Evolutionary conservation across 2,888 invertebrate genomes (phyloP).

Genomic region (Zootermopsis nevadensis): DNA sequence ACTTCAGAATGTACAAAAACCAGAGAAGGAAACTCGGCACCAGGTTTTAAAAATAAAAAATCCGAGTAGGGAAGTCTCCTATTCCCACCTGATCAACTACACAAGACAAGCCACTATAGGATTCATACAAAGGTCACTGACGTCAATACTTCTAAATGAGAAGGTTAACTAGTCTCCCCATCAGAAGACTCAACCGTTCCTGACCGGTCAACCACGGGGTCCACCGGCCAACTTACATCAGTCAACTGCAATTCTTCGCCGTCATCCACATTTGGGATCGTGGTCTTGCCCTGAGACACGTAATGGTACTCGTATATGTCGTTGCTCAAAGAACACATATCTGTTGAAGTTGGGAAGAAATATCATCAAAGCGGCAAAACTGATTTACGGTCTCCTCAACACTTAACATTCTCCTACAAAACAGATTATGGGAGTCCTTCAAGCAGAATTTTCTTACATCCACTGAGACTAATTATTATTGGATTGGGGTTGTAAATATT

Average conservation of each 20-base stretch:
- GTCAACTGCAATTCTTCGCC: slow-evolving; percentile 85
- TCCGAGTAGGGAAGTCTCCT: not conserved
- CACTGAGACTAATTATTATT: too few relatives aligned
- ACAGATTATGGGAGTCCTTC: too few relatives aligned
- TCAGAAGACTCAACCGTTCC: not conserved
- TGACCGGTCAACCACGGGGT: slow-evolving; percentile 30
- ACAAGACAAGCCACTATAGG: not conserved
- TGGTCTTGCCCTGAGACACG: slow-evolving; percentile 93
- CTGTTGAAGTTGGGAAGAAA: slow-evolving; percentile 64
- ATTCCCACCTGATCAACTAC: too few relatives aligned
- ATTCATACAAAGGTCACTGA: not conserved
- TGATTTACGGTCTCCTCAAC: too few relatives aligned
- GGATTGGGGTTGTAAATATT: too few relatives aligned
- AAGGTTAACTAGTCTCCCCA: not conserved
- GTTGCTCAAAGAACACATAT: slow-evolving; percentile 78
- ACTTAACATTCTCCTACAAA: too few relatives aligned
- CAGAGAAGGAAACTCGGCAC: not conserved
- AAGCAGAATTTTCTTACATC: too few relatives aligned
- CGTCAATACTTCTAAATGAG: slow-evolving; percentile 4
- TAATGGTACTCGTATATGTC: slow-evolving; percentile 87
- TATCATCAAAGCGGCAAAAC: not conserved
- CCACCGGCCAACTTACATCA: slow-evolving; percentile 75
- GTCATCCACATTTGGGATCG: slow-evolving; percentile 92
- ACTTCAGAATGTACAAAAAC: too few relatives aligned
- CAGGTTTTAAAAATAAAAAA: not conserved